Base-by-base conservation (phyloP, 1,140 invertebrate species). In the Zophobas atratus region DNA sequence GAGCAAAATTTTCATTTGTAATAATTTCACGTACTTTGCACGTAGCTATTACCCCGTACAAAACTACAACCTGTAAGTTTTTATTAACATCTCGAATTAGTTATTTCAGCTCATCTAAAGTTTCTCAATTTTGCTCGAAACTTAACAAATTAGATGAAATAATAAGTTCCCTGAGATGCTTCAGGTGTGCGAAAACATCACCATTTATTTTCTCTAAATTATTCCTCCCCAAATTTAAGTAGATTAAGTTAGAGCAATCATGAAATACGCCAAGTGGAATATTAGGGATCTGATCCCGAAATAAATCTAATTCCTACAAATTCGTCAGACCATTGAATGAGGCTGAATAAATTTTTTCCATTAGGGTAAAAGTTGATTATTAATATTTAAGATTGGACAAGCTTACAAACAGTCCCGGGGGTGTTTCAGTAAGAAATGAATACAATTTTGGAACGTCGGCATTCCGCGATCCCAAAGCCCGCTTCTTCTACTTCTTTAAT, bases 301-400 rank as follows among this genome's bases (percentile, higher is more conserved):
- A 73, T 73, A 55, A 56, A 73, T 73, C 49, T 39, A 72, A 72
- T 63, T 63, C 57, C 6, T 55, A 6, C 36, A 56, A 73, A 56
- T 73, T 73, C 35, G 49, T 32, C 32, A 39, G 6, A 6, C 71
- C 71, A 53, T 56, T 33, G 55, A 73, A 56, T 49, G 49, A 55
- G 32, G 2, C 4, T 48, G 39, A 56, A 55, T 55, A 73, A 41
- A 49, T 53, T 56, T 39, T 53, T 73, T 73, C 51, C 36, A 32
- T 56, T 56, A 73, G 34, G 36, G 63, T 70, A 70, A 41, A 39
- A 32, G 36, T 55, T 73, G 34, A 73, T 38, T 6, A 70, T 41
- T 73, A 73, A 39, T 39, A 5, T 73, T 73, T 56, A 55, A 73
- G 49, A 20, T 73, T 55, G 38, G 46, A 41, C 51, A 55, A 55